Evolutionary conservation across 2,888 invertebrate genomes (phyloP).

Genomic region (Apotomis betuletana): DNA sequence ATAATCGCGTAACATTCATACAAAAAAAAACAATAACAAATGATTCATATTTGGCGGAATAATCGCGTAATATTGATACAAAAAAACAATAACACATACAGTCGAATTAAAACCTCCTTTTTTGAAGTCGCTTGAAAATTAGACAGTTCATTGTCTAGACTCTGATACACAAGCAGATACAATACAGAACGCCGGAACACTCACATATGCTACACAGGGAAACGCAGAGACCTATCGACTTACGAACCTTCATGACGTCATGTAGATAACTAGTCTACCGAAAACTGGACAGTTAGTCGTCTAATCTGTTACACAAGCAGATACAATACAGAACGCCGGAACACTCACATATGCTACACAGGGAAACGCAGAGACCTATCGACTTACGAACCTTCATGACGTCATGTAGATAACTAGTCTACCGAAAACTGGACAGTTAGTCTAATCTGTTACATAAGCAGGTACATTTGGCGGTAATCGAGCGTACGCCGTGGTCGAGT

Average conservation of each 20-base stretch:
- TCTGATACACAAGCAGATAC: constrained; percentile 70
- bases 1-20: no score
- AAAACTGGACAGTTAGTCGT: constrained; percentile 61
- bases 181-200: constrained; percentile 24
- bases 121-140: constrained; percentile 31
- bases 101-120: no score
- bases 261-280: background rate
- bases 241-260: no score
- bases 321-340: constrained; percentile 46
- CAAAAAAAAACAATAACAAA: no score
- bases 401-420: background rate
- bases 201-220: background rate
- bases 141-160: constrained; percentile 57
- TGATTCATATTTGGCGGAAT: no score
- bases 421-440: constrained; percentile 60
- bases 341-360: background rate
- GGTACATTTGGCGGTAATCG: constrained; percentile 64
- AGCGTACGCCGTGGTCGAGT: constrained; percentile 68
- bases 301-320: constrained; percentile 67
- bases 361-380: background rate
- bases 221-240: background rate
- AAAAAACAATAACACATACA: no score
- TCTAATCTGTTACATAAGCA: constrained; percentile 67
- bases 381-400: background rate
- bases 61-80: no score